Evolutionary conservation across 2,888 invertebrate genomes (phyloP), one percentile per base, ranked within the genome.

Genomic region (Poecilobothrus nobilitatus): DNA sequence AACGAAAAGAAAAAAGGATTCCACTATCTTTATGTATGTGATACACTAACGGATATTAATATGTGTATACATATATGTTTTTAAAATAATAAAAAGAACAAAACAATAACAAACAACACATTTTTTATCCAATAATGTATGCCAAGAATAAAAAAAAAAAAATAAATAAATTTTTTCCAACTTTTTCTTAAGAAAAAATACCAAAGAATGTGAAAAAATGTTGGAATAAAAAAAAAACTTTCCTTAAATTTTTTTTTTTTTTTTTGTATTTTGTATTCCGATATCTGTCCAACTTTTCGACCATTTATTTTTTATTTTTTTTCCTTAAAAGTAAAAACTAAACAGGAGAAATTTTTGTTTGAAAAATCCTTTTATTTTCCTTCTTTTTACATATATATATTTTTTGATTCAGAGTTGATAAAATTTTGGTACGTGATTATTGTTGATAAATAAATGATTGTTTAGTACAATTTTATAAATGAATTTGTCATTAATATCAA

Each of bases 311-410:
- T 66, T 20, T 20, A 4, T 53, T 20, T 41, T 66, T n/a, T 44
- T 44, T 66, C 10, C 21, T 15, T 63, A 63, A 44, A 37, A 66
- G 37, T 20, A 15, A 44, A 34, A 66, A 62, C 61, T 62, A 62
- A 61, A 27, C 37, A 20, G 41, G 21, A 27, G 27, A 63, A 53
- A 64, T 41, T 64, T 44, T 41, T 67, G 4, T 61, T 61, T 67
- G 18, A n/a, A 37, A 18, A 27, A 41, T 41, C 65, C 65, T 65
- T 68, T 37, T 68, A 27, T 68, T 63, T 68, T 64, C 18, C 21
- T 12, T 64, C 20, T n/a, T 18, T 33, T 27, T 33, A 10, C 12
- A 15, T 71, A 70, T 70, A 71, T 72, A 72, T 12, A 8, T 10
- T 7, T 12, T 8, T 37, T 37, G 7, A 37, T 8, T 37, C 10